phyloP scores from a whole-genome alignment of 1,140 invertebrate genomes.

The Dinoponera quadriceps region DNA sequence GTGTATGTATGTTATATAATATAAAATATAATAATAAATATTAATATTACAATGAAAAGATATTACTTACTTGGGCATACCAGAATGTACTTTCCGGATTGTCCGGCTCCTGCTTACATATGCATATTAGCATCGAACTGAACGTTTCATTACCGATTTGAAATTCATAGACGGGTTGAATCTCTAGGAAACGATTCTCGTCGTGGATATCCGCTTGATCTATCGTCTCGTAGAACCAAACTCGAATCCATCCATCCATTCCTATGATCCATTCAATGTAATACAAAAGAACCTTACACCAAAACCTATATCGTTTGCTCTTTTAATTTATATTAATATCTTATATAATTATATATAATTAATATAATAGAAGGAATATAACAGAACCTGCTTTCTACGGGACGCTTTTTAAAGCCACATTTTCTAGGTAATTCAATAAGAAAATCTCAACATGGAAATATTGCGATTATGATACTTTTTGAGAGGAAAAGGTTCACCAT shows the following conservation, averaged over 20 bases:
- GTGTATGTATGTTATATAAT: constrained; percentile 26
- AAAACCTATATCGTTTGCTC: background rate
- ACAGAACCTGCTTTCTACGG: too few species aligned
- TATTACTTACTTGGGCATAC: constrained; percentile 90
- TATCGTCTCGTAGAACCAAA: constrained; percentile 95
- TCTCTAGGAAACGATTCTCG: constrained; percentile 91
- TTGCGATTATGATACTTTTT: too few species aligned
- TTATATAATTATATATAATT: too few species aligned
- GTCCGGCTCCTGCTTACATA: constrained; percentile 85
- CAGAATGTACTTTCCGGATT: constrained; percentile 86
- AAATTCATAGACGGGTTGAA: constrained; percentile 94
- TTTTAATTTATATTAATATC: too few species aligned
- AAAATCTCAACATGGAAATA: too few species aligned
- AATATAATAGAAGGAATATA: too few species aligned
- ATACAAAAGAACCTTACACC: background rate
- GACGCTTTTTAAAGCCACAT: too few species aligned
- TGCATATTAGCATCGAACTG: constrained; percentile 85
- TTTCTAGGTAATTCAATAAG: too few species aligned
- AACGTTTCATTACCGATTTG: constrained; percentile 83
- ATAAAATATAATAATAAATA: background rate
- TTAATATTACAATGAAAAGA: background rate
- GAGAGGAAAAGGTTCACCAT: too few species aligned
- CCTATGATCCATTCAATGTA: constrained; percentile 80
- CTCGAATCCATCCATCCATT: constrained; percentile 92
- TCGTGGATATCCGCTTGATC: constrained; percentile 92